These are phyloP conservation scores for Nymphalis io DNA, from an alignment of 1,140 invertebrate genomes.

Conservation along the genomic window DNA sequence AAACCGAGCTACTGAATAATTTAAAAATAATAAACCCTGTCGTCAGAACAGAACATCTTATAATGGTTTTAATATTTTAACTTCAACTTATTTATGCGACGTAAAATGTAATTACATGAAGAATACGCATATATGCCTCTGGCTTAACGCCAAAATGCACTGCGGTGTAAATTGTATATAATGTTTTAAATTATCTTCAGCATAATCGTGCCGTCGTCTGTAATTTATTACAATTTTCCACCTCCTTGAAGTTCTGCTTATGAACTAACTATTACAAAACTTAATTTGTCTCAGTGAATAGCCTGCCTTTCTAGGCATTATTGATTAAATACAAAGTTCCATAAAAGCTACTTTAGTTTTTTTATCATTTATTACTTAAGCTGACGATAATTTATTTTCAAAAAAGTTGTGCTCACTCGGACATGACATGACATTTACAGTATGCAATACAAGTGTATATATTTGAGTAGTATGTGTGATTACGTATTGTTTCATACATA, in stretches of 20 bases:
- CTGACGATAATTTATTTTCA: too few relatives aligned
- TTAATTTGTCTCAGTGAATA: not conserved
- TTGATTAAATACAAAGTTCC: not conserved
- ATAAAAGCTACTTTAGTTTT: not conserved
- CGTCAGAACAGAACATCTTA: conserved; percentile 14
- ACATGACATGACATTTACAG: too few relatives aligned
- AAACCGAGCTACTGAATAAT: conserved; percentile 11
- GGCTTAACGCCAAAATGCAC: conserved; percentile 49
- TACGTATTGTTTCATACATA: too few relatives aligned
- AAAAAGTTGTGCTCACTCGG: too few relatives aligned
- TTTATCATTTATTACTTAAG: too few relatives aligned
- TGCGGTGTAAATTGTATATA: conserved; percentile 36
- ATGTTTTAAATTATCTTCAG: conserved; percentile 50
- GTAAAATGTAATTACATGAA: conserved; percentile 63
- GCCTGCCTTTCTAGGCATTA: not conserved
- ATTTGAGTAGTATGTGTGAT: too few relatives aligned
- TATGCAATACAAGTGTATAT: too few relatives aligned
- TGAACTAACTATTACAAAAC: conserved; percentile 9
- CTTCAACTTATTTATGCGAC: conserved; percentile 33
- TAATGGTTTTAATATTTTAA: conserved; percentile 29
- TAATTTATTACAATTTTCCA: conserved; percentile 23
- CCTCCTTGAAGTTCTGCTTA: conserved; percentile 14
- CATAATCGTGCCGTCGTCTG: conserved; percentile 25
- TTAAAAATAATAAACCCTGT: conserved; percentile 12
- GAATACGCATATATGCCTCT: conserved; percentile 51